Base-by-base conservation (phyloP, 2,888 invertebrate genomes). In the Theretra japonica region DNA sequence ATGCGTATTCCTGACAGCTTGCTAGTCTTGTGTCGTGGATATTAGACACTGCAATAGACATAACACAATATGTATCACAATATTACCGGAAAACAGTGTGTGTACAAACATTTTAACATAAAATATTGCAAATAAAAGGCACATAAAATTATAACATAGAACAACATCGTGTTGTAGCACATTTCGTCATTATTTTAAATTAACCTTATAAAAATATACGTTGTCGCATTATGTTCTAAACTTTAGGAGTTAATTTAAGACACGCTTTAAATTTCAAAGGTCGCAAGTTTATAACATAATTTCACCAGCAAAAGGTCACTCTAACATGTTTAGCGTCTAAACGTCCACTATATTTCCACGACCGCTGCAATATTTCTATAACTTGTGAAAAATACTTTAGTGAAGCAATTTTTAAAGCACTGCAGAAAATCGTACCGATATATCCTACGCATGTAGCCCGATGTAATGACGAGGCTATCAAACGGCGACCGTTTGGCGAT, bases 401-500 rank as follows among this genome's bases (percentile, higher is more conserved):
- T 30, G 30, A n/a, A 17, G 21, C 21, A 33, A 53, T 53, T 41
- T 62, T 41, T 62, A 41, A 62, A 41, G 33, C 59, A 15, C 11
- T 53, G 53, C 53, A 53, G 53, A 41, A 65, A 48, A 23, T 33
- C 8, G 21, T 15, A 3, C 23, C 21, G 30, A 33, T 23, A 65
- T 48, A 41, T 17, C 48, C 48, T 41, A 23, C 23, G 48, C 75
- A 77, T 74, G 70, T 73, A 76, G 83, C 77, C 53, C 53, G 53
- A 53, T 77, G 83, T 81, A 84, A 78, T 79, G 79, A 75, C 70
- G 75, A 71, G 76, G 80, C 84, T 86, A 88, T 88, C 87, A 88
- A 86, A 86, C 86, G 84, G 78, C 74, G 74, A 23, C 77, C 85
- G 86, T 83, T 88, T 85, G 82, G 86, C 86, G 86, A 90, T 90